Conservation (phyloP, 2,888 invertebrate species). For the Antheraea yamamai region DNA sequence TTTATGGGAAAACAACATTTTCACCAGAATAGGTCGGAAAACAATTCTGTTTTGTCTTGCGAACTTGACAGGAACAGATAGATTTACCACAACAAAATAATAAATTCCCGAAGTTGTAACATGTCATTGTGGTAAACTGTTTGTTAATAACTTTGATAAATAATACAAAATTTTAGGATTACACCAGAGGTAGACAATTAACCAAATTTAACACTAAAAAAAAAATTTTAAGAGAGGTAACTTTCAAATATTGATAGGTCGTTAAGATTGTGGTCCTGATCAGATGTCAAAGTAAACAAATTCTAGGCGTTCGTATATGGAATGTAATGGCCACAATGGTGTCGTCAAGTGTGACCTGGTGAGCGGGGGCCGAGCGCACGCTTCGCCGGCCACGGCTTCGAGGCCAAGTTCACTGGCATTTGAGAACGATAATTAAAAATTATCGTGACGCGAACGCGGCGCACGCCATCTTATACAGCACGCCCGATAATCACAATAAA, state of each 20-base stretch:
- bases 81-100: neutral
- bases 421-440: constrained; percentile 81
- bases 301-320: constrained; percentile 42
- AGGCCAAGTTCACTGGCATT: constrained; percentile 82
- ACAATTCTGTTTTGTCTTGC: neutral
- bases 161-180: neutral
- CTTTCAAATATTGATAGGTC: neutral
- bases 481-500: constrained; percentile 40
- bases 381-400: constrained; percentile 63
- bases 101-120: neutral
- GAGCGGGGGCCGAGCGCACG: constrained; percentile 62
- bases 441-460: constrained; percentile 75
- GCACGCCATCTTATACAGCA: constrained; percentile 69
- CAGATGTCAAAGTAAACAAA: constrained; percentile 43
- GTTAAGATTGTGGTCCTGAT: neutral
- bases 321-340: constrained; percentile 54
- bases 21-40: neutral
- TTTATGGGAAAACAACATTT: neutral
- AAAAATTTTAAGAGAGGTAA: neutral
- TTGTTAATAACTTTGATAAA: neutral
- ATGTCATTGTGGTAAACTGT: neutral
- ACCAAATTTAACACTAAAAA: neutral
- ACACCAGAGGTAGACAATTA: neutral
- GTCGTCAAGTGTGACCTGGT: constrained; percentile 76
- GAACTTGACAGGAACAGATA: neutral